phyloP scores from a whole-genome alignment of 1,140 invertebrate genomes.

The Globodera rostochiensis region DNA sequence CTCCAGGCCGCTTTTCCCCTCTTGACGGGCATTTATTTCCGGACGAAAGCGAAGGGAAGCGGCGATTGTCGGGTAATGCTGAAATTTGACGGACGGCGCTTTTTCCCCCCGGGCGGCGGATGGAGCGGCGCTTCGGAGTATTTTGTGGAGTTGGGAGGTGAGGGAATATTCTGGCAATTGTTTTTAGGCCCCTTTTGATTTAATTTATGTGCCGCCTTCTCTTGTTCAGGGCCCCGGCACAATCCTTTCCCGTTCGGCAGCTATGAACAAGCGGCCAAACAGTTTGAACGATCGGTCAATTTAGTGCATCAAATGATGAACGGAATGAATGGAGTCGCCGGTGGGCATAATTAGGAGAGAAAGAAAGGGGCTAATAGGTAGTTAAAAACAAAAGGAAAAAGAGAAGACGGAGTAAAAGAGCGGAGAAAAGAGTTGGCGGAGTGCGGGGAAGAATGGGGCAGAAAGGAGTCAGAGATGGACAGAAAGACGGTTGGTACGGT shows the following conservation, averaged over 20 bases:
- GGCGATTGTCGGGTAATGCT: slow-evolving; percentile 14
- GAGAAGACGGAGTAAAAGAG: not conserved
- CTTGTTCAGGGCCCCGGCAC: slow-evolving; percentile 9
- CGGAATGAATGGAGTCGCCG: not conserved
- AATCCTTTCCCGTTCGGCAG: slow-evolving; percentile 25
- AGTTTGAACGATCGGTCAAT: slow-evolving; percentile 27
- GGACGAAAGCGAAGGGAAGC: slow-evolving; percentile 8
- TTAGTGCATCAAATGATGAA: slow-evolving; percentile 31
- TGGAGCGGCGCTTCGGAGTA: slow-evolving; percentile 19
- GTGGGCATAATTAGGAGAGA: not conserved
- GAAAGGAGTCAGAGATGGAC: not conserved
- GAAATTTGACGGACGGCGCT: slow-evolving; percentile 29
- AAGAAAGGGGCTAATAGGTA: not conserved
- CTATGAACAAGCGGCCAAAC: slow-evolving; percentile 24
- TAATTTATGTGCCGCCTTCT: not conserved
- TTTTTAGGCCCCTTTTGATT: not conserved
- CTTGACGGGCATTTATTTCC: slow-evolving; percentile 21
- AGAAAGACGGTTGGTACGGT: not conserved
- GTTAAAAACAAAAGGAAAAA: not conserved
- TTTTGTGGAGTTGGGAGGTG: slow-evolving; percentile 30
- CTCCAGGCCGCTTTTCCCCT: slow-evolving; percentile 27
- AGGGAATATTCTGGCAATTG: no score
- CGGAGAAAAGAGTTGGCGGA: not conserved
- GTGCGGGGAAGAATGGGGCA: not conserved
- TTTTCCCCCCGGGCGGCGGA: slow-evolving; percentile 19